These are phyloP conservation scores for Rhysida immarginata DNA, from an alignment of 1,140 invertebrate genomes.

Conservation along the genomic window DNA sequence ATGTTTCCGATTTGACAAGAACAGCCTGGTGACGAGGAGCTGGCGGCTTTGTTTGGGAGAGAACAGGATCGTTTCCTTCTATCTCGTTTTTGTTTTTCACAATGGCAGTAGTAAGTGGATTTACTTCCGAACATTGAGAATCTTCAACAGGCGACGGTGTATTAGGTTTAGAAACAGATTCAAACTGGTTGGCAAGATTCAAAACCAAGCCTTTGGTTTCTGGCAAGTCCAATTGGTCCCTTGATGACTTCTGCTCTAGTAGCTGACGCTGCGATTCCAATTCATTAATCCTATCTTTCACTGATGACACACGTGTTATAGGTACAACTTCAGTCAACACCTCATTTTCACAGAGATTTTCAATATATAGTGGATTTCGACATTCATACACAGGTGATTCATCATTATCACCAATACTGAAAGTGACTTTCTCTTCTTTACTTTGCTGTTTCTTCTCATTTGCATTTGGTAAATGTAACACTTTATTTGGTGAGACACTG, in stretches of 20 bases:
- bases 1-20: conserved; percentile 40
- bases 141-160: conserved; percentile 23
- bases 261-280: conserved; percentile 38
- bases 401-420: conserved; percentile 8
- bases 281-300: conserved; percentile 46
- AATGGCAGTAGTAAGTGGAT: background rate
- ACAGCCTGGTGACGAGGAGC: conserved; percentile 24
- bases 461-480: conserved; percentile 43
- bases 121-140: background rate
- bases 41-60: conserved; percentile 18
- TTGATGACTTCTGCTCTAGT: conserved; percentile 21
- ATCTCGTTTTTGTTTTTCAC: too few species aligned
- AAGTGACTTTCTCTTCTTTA: background rate
- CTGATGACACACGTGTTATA: conserved; percentile 21
- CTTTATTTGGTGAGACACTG: conserved; percentile 75
- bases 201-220: conserved; percentile 43
- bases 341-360: conserved; percentile 20
- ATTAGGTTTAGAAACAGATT: conserved; percentile 30
- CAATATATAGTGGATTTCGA: conserved; percentile 15
- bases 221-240: conserved; percentile 17
- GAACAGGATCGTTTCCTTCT: background rate
- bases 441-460: too few species aligned
- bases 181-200: conserved; percentile 44
- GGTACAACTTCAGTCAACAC: background rate
- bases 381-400: conserved; percentile 20